Base-by-base conservation (phyloP, 2,888 invertebrate species). In the Linyphia triangularis region DNA sequence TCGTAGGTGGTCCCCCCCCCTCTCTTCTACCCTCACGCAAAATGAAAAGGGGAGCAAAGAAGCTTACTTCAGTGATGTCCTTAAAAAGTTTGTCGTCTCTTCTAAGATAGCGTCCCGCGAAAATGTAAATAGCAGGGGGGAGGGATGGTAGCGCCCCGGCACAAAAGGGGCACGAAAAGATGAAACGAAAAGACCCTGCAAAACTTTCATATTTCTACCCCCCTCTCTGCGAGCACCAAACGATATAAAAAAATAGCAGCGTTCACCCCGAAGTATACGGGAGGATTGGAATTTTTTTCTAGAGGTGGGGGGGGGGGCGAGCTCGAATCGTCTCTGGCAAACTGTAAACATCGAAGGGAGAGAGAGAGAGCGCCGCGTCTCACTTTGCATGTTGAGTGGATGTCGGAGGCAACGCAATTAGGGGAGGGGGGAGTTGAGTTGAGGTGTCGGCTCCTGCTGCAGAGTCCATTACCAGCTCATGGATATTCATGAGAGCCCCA, bases 401-500 rank as follows among this genome's bases (percentile, higher is more conserved):
- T 84, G 84, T 75, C 78, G 43, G 77, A 70, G 72, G 73, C 65
- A 78, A 78, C 78, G 78, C 69, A 85, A 85, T 85, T 85, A 85
- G 51, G 51, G 51, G 51, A 61, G 82, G 24, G 37, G 70, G 28
- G 57, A 28, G 51, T 19, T 63, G 28, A 75, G 51, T 51, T 51
- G 83, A 65, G 83, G 57, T 69, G 75, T 73, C 84, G 77, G 67
- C 84, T 85, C 61, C 84, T 77, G 69, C 77, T 70, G 63, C 63
- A 78, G 78, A 78, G 59, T 78, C 78, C 85, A 85, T 85, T 85
- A 85, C 85, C 59, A 33, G 67, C 77, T 84, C 84, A 85, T 85
- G 85, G 77, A 78, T 85, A 85, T 85, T 85, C 85, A 85, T 85
- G 85, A 78, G 40, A 59, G 51, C 59, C 84, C 33, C 75, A 77